Conservation (phyloP, 2,888 invertebrate genomes). For the Gastracanthus pulcherrimus region DNA sequence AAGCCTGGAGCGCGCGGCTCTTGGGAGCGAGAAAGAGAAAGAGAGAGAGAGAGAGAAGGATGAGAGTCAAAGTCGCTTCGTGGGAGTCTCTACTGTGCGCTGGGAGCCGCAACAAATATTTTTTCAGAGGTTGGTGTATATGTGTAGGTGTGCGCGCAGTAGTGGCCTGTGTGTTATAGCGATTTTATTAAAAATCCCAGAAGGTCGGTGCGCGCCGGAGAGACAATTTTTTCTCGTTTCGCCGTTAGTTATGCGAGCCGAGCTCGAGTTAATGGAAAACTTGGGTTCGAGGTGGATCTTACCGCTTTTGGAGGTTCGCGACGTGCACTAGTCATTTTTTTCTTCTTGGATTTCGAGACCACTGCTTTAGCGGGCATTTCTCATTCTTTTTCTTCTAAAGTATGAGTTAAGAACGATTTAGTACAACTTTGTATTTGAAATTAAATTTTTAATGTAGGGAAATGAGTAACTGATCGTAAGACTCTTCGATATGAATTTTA, state of each 20-base stretch:
- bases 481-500: too few species aligned
- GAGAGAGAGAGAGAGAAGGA: not conserved
- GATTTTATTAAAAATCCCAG: constrained; percentile 42
- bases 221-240: constrained; percentile 41
- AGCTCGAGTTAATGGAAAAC: constrained; percentile 31
- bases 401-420: too few species aligned
- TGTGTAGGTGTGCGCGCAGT: not conserved
- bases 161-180: not conserved
- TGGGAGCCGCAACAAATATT: constrained; percentile 38
- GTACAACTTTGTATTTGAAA: too few species aligned
- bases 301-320: not conserved
- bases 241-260: not conserved
- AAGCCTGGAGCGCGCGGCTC: constrained; percentile 24
- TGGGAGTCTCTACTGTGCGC: not conserved
- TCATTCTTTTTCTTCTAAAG: too few species aligned
- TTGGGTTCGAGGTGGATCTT: not conserved
- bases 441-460: too few species aligned
- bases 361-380: too few species aligned
- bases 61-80: not conserved
- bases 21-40: not conserved
- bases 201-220: not conserved
- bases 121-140: constrained; percentile 1
- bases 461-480: too few species aligned
- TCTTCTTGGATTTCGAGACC: too few species aligned
- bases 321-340: not conserved